A percentile compares a stretch with the other conserved stretches of the same genome.
phyloP scores from a whole-genome alignment of 2,113 vertebrate species.

The Channa argus region DNA sequence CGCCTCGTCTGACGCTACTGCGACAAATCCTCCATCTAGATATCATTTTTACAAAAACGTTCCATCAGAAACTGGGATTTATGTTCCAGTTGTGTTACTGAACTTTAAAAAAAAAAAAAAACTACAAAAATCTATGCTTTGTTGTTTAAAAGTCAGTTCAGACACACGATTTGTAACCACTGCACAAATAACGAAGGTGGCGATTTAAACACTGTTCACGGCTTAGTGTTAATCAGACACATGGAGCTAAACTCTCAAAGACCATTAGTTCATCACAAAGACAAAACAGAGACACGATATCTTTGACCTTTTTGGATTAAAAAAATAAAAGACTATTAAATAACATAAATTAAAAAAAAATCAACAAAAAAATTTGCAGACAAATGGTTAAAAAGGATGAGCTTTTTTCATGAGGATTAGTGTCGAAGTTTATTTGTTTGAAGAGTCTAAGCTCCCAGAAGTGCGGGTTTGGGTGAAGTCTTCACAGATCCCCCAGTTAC shows the following conservation, averaged over 20 bases:
- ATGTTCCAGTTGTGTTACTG: conserved; percentile 37
- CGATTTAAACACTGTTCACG: conserved; percentile 68
- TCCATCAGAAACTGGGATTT: neutral
- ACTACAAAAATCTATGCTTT: neutral
- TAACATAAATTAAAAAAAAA: conserved; percentile 32
- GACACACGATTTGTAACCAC: neutral
- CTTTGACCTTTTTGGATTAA: conserved; percentile 48
- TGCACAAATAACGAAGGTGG: conserved; percentile 11
- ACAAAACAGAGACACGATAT: conserved; percentile 19
- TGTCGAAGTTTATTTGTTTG: neutral
- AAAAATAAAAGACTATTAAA: conserved; percentile 53
- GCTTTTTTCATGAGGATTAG: conserved; percentile 16
- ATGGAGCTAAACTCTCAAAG: conserved; percentile 12
- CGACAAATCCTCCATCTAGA: conserved; percentile 1
- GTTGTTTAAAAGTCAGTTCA: neutral
- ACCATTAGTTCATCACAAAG: conserved; percentile 10
- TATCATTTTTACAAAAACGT: conserved; percentile 20
- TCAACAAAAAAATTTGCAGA: conserved; percentile 8
- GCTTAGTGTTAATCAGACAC: conserved; percentile 28
- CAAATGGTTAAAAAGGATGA: neutral
- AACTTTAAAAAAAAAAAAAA: neutral
- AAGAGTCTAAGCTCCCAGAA: conserved; percentile 12
- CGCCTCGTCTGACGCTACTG: neutral
- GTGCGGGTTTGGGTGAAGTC: conserved; percentile 19
- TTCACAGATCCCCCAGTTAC: neutral